Conservation (phyloP, 1,140 invertebrate genomes). For the Diprion similis region DNA sequence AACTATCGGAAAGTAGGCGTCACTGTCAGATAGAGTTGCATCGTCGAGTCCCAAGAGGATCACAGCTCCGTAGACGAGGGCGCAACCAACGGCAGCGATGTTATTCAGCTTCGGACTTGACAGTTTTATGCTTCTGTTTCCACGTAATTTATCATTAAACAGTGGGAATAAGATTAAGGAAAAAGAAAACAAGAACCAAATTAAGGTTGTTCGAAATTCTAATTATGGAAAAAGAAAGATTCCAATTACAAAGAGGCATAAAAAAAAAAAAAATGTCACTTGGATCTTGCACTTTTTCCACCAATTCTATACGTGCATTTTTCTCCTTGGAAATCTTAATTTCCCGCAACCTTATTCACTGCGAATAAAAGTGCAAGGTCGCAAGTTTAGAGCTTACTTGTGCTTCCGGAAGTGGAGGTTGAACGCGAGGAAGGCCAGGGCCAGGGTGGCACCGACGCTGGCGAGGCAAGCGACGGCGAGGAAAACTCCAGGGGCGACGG, state of each 20-base stretch:
- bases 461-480: constrained; percentile 74
- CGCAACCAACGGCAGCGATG: constrained; percentile 93
- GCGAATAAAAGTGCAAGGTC: no score
- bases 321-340: no score
- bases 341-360: no score
- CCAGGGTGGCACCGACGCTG: constrained; percentile 77
- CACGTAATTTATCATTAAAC: constrained; percentile 26
- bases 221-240: no score
- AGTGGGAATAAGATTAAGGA: neutral
- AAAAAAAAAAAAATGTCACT: no score
- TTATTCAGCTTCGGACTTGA: constrained; percentile 97
- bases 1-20: constrained; percentile 77
- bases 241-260: no score
- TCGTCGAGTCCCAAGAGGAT: constrained; percentile 89
- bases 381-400: constrained; percentile 68
- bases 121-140: constrained; percentile 82
- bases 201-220: no score
- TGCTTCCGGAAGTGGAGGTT: constrained; percentile 87
- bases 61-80: constrained; percentile 92
- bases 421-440: constrained; percentile 81
- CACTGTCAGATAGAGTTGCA: constrained; percentile 71
- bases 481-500: constrained; percentile 79
- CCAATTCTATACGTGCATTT: no score
- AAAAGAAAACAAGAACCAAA: no score
- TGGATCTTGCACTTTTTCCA: no score